Conservation (phyloP, 2,113 vertebrate species). For the Platycercus adscitus region DNA sequence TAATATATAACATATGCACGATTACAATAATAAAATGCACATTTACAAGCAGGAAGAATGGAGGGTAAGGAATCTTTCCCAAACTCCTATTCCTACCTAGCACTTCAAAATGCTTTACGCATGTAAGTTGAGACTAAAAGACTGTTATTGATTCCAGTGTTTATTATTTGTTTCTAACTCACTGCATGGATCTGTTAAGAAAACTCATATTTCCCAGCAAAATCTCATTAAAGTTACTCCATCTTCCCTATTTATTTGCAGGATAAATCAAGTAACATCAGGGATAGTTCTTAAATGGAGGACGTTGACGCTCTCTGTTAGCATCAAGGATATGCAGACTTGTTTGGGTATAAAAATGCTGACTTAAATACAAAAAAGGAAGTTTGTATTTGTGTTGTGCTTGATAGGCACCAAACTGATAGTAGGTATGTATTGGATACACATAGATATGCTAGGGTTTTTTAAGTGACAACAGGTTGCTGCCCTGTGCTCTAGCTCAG, state of each 20-base stretch:
- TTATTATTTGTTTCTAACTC: background rate
- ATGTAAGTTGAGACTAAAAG: background rate
- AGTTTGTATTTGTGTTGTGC: background rate
- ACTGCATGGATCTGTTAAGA: background rate
- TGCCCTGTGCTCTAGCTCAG: background rate
- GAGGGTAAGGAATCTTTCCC: background rate
- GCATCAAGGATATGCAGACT: background rate
- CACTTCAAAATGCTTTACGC: background rate
- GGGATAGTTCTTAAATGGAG: background rate
- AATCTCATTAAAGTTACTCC: background rate
- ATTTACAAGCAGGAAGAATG: background rate
- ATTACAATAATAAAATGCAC: background rate
- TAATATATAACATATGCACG: background rate
- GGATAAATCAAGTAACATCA: background rate
- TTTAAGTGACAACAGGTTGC: rapidly evolving
- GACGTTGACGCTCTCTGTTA: background rate
- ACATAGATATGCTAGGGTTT: background rate
- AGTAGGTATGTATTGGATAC: background rate
- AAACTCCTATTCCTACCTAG: background rate
- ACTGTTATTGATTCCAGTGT: background rate
- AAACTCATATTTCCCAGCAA: background rate
- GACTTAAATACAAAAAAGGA: background rate
- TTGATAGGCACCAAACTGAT: background rate
- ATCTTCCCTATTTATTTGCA: background rate
- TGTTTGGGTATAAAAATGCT: background rate